Evolutionary conservation across 2,797 vertebrate species (phyloP), one percentile per base, ranked within the genome.

Genomic region (Acanthurus lineatus): DNA sequence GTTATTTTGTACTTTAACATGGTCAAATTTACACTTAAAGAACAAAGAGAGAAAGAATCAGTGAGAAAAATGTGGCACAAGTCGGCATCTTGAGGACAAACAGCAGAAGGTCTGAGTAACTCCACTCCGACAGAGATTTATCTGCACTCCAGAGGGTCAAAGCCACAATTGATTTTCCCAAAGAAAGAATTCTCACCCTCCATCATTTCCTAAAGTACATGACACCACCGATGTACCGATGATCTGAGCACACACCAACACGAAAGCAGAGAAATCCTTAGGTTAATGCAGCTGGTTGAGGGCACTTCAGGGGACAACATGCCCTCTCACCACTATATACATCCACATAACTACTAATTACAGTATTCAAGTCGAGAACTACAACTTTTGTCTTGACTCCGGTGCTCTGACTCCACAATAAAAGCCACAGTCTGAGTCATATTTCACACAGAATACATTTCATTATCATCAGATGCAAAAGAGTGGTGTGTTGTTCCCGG

Each of bases 81-180:
- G 28, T 28, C 40, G 44, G 20, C 49, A 47, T 79, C 16, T 19
- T 57, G 49, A 49, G 64, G 68, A 79, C 40, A 48, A 58, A 61
- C n/a, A 54, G 45, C 20, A 12, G 6, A 59, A 44, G n/a, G 14
- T 44, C 42, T 20, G 45, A 59, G 16, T 62, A 20, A 73, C 45
- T 70, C 51, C 22, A 42, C 64, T 42, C 28, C 57, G 76, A 52
- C 54, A 66, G 28, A 68, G 76, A 79, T 82, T 69, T 76, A 83
- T 83, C 63, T 64, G 62, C 42, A 63, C 66, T 67, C 60, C 64
- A 71, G 32, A 32, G 44, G 69, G 15, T 84, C 57, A 59, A 66
- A 63, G 22, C 68, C 65, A 20, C 2, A 22, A 79, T 71, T 63
- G 76, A 80, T 82, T 84, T 79, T 40, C 28, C 60, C 17, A 25